Base-by-base conservation (phyloP, 2,797 vertebrate species). In the Mionectes olivaceus region DNA sequence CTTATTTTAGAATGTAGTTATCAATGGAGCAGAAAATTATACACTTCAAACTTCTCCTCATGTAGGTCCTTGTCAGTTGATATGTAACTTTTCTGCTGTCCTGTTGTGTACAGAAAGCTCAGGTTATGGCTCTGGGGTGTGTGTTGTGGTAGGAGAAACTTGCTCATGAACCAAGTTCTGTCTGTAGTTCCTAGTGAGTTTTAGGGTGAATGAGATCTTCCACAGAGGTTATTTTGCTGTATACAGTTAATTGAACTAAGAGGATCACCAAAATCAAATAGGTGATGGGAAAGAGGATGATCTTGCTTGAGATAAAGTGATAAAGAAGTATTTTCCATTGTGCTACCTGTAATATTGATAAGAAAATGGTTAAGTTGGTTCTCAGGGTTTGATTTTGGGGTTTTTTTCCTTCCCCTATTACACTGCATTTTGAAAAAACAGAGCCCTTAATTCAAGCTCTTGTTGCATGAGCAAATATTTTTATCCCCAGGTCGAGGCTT, bases 351-450 rank as follows among this genome's bases (percentile, higher is more conserved):
- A 32, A 53, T 37, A 32, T 13, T 7, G n/a, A 6, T 64, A 65
- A 39, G 22, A 35, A 65, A 76, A 55, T 33, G 6, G 44, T 33
- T 10, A 22, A 22, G 19, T 13, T 83, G 35, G 41, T 61, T 61
- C 61, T 55, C 46, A 53, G 13, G 2, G 22, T 60, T 65, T 23
- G 17, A 3, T 10, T 32, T 32, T 19, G 4, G 15, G 10, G 1
- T 1, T 8, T 39, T 22, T 33, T 3, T 16, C 5, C 24, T 23
- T 35, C 5, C 1, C 12, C 3, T 2, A 0, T 59, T 53, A 22
- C 4, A 41, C 30, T 18, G 7, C 44, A 50, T 39, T 78, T 67
- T 28, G 8, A 28, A 68, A 84, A 83, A 75, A 27, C 0, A 25
- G 22, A 74, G 7, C 19, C 47, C 6, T 85, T 39, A 82, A 35